A percentile compares a stretch with the other conserved stretches of the same genome.
Evolutionary conservation across 2,888 invertebrate species (phyloP).

Genomic region (Eristalis arbustorum): DNA sequence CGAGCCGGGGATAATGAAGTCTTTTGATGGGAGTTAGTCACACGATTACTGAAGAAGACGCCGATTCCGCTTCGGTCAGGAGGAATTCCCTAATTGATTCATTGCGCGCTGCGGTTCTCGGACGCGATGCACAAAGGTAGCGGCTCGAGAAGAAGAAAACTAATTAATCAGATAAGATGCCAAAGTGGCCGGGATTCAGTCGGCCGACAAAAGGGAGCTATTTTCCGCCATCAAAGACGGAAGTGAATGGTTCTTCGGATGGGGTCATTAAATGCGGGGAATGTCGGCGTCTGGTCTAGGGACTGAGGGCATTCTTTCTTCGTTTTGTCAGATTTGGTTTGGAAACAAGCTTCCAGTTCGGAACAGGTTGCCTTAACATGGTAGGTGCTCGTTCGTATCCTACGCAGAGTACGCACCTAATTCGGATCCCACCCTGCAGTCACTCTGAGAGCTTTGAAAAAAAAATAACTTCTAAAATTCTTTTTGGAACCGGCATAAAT

Average conservation of each 20-base stretch:
- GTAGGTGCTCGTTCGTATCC: too few relatives aligned
- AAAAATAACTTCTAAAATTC: too few relatives aligned
- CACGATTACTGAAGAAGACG: conserved; percentile 6
- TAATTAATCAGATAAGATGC: not conserved
- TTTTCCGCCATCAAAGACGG: not conserved
- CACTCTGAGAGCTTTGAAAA: too few relatives aligned
- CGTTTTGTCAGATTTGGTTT: too few relatives aligned
- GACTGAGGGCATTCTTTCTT: too few relatives aligned
- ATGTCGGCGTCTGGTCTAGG: not conserved
- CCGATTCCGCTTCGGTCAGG: not conserved
- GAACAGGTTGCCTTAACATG: too few relatives aligned
- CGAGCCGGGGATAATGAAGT: conserved; percentile 5
- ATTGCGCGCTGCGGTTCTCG: not conserved
- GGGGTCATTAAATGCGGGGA: not conserved
- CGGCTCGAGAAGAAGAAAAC: not conserved
- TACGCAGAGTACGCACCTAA: too few relatives aligned
- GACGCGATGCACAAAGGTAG: not conserved
- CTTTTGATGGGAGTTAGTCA: not conserved
- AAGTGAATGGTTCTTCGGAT: not conserved
- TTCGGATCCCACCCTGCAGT: too few relatives aligned
- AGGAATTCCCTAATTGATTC: not conserved
- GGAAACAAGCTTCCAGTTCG: too few relatives aligned
- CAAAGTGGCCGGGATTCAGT: not conserved
- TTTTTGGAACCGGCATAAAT: too few relatives aligned
- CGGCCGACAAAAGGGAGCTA: not conserved